A percentile compares a stretch with the other conserved stretches of the same genome.
Evolutionary conservation across 2,888 invertebrate species (phyloP).

Genomic region (Deroplatys truncata): DNA sequence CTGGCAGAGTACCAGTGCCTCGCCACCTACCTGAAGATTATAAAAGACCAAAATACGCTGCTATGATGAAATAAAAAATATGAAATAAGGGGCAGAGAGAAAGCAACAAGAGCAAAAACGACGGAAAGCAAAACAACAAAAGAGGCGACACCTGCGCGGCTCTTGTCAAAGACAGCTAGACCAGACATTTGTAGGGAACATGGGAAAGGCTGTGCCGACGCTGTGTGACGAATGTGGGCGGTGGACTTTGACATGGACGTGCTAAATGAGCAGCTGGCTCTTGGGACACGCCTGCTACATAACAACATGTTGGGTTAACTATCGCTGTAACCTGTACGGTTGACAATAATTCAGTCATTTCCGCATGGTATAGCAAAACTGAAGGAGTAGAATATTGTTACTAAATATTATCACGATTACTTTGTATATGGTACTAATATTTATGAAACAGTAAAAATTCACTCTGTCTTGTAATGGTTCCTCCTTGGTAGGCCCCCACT

Average conservation of each 20-base stretch:
- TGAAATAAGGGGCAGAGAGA: not conserved
- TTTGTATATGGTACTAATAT: too few species aligned
- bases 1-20: not conserved
- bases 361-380: too few species aligned
- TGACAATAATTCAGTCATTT: too few species aligned
- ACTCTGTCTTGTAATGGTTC: too few species aligned
- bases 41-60: not conserved
- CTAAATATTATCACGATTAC: too few species aligned
- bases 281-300: not conserved
- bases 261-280: not conserved
- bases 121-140: not conserved
- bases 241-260: not conserved
- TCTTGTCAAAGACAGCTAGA: not conserved
- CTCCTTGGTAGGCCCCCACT: too few species aligned
- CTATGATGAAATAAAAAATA: not conserved
- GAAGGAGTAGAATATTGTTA: too few species aligned
- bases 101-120: not conserved
- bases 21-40: not conserved
- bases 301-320: too few species aligned
- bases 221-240: not conserved
- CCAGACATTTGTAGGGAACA: not conserved
- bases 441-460: too few species aligned
- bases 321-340: too few species aligned
- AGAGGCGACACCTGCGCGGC: not conserved
- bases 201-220: not conserved